Evolutionary conservation across 2,113 vertebrate species (phyloP).

Genomic region (Sylvilagus bachmani): DNA sequence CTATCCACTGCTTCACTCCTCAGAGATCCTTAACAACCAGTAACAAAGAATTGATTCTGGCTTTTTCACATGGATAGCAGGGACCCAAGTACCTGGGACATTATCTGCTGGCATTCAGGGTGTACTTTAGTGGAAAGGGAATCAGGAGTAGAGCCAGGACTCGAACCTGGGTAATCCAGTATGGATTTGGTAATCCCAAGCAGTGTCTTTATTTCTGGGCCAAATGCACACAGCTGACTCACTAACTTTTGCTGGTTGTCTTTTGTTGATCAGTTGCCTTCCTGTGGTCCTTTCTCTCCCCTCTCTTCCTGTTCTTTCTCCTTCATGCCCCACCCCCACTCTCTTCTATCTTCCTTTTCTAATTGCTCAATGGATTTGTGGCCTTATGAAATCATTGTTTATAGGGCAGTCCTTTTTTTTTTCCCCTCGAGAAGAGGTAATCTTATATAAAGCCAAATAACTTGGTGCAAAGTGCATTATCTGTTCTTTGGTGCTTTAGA

Average conservation of each 20-base stretch:
- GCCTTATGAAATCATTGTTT: neutral
- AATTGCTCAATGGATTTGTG: neutral
- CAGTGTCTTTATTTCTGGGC: too few species aligned
- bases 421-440: neutral
- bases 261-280: neutral
- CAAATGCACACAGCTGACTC: neutral
- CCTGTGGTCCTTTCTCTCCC: rapidly evolving
- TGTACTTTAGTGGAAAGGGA: too few species aligned
- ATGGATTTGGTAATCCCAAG: too few species aligned
- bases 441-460: neutral
- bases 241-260: neutral
- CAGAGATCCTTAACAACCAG: too few species aligned
- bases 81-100: too few species aligned
- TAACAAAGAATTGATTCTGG: too few species aligned
- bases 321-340: neutral
- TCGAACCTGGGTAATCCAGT: too few species aligned
- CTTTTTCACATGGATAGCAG: too few species aligned
- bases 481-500: neutral
- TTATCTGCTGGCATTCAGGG: too few species aligned
- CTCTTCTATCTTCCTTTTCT: neutral
- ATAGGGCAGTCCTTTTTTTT: neutral
- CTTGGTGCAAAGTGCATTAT: neutral
- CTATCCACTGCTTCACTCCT: too few species aligned
- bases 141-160: too few species aligned
- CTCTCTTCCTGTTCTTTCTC: rapidly evolving